Conservation (phyloP, 2,888 invertebrate genomes). For the Ditylenchus weischeri region DNA sequence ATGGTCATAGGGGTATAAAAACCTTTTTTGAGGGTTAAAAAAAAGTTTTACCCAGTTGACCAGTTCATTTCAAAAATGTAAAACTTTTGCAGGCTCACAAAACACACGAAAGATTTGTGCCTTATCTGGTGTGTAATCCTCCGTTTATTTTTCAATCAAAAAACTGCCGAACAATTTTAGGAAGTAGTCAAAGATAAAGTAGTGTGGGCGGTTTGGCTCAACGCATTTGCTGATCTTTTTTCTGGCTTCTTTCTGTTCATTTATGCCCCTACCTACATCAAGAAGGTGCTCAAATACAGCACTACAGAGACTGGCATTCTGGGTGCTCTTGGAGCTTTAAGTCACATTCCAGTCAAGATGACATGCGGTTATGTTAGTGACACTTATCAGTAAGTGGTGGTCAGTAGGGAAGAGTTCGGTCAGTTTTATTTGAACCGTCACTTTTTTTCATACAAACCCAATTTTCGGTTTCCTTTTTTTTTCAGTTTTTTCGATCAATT, state of each 20-base stretch:
- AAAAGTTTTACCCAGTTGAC: too few species aligned
- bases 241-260: slow-evolving; percentile 47
- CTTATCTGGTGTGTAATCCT: slow-evolving; percentile 36
- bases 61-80: too few species aligned
- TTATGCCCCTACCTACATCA: slow-evolving; percentile 49
- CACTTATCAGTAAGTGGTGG: neutral
- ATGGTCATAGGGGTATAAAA: too few species aligned
- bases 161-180: slow-evolving; percentile 14
- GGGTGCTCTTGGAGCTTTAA: slow-evolving; percentile 32
- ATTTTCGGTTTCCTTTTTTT: too few species aligned
- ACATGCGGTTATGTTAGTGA: slow-evolving; percentile 7
- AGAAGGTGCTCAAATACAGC: slow-evolving; percentile 26
- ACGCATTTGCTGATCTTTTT: slow-evolving; percentile 49
- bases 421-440: too few species aligned
- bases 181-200: slow-evolving; percentile 46
- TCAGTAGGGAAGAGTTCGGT: too few species aligned
- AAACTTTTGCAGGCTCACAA: slow-evolving; percentile 37
- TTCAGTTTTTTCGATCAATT: too few species aligned
- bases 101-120: slow-evolving; percentile 46
- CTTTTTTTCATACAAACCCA: too few species aligned
- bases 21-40: too few species aligned
- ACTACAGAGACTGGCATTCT: slow-evolving; percentile 41
- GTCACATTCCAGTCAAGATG: slow-evolving; percentile 46
- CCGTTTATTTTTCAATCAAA: too few species aligned
- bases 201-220: slow-evolving; percentile 47